Evolutionary conservation across 2,797 vertebrate species (phyloP), one percentile per base, ranked within the genome.

Genomic region (Falco concolor): DNA sequence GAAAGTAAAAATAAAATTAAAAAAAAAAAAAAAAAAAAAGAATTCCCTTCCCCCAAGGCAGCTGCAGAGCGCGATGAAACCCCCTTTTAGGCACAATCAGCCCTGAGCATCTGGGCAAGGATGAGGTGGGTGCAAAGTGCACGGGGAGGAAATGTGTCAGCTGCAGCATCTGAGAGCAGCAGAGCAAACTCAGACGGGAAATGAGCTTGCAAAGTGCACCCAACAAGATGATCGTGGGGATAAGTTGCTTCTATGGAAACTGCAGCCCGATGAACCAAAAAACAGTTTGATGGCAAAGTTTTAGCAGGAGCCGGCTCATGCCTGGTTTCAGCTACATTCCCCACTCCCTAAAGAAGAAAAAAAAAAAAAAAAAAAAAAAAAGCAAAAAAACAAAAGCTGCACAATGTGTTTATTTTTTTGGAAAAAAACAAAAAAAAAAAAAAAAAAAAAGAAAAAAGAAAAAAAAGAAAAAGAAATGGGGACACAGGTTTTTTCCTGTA

Each of bases 401-500:
- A 98, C 97, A 98, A 98, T 97, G 96, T 97, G n/a, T n/a, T n/a
- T n/a, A n/a, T n/a, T n/a, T n/a, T n/a, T n/a, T n/a, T n/a, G n/a
- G n/a, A n/a, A n/a, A n/a, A n/a, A n/a, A n/a, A n/a, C 15, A 83
- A 59, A 64, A 87, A 74, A 86, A 72, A 14, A 53, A 19, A n/a
- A 8, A 5, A 65, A 53, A 60, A 65, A 53, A 60, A 81, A 59
- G 61, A 87, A 74, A 86, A 69, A 14, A 53, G 15, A n/a, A 8
- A 5, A 83, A 61, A 64, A 87, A 74, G 84, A 72, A 14, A 53
- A 19, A 32, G 6, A 5, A 94, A 94, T 7, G 36, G 86, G 93
- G 85, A 95, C 87, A 88, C 88, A 95, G 95, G 95, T 97, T 97
- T 96, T 97, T 94, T 97, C 96, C 97, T 97, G 87, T 95, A 89